Base-by-base conservation (phyloP, 1,140 invertebrate genomes). In the Zeugodacus cucurbitae region DNA sequence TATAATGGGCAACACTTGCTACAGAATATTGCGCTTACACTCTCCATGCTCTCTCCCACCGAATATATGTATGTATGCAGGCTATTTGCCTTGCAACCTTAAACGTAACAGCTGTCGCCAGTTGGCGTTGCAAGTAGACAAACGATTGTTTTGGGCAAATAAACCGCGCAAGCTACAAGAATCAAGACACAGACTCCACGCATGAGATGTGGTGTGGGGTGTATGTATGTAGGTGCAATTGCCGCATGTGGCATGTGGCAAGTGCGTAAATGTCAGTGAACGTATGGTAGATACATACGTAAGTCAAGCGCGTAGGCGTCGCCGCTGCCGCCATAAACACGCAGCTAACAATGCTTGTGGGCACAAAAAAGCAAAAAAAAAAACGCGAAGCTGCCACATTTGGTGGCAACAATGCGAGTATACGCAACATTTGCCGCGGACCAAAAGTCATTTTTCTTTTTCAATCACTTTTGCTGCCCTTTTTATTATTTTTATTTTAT, bases 361-460 rank as follows among this genome's bases (percentile, higher is more conserved):
- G 11, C 64, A 32, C 34, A 22, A 41, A 74, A 29, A 1, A 32
- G 11, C 10, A 6, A 37, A 32, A 70, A 70, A 64, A 29, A 70
- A n/a, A 70, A 1, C 14, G 1, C 59, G 22, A 10, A n/a, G 8
- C 26, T 82, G 74, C 74, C 74, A 11, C 74, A 48, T 54, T 48
- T 82, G 74, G 41, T 48, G 74, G 74, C 74, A 82, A n/a, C 37
- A 44, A 3, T 10, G 4, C n/a, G 58, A 20, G 58, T 20, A n/a
- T 59, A n/a, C 7, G 20, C 20, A 2, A 70, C 1, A 4, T 14
- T 58, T 58, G 74, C 41, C 6, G 17, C 4, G 41, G 41, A 34
- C 74, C 74, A 87, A 87, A 87, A 87, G 85, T 87, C 48, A 87
- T 87, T 87, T 87, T 87, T 87, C 85, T 87, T 62, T 59, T 59